Conservation (phyloP, 2,888 invertebrate genomes). For the Ophion slaviceki region DNA sequence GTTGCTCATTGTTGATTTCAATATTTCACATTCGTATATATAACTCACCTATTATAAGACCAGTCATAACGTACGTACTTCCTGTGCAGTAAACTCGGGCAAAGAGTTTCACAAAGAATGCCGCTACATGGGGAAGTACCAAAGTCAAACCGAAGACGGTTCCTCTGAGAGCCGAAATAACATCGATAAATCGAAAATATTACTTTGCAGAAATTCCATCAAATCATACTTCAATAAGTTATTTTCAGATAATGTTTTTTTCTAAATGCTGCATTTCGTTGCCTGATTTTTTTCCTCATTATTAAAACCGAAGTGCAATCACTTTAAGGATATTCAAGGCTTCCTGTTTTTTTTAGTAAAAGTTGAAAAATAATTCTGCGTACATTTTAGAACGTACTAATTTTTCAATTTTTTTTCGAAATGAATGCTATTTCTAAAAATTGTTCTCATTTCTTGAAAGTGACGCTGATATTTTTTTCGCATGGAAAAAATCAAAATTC, state of each 20-base stretch:
- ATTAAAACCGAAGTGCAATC: too few relatives aligned
- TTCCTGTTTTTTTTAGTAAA: too few relatives aligned
- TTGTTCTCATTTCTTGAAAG: too few relatives aligned
- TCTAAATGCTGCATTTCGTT: too few relatives aligned
- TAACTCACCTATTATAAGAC: constrained; percentile 68
- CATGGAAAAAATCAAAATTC: too few relatives aligned
- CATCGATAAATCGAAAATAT: constrained; percentile 16
- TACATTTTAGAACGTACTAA: too few relatives aligned
- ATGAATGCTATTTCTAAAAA: too few relatives aligned
- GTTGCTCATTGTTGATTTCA: constrained; percentile 8
- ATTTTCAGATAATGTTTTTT: neutral
- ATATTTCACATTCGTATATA: constrained; percentile 34
- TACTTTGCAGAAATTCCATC: constrained; percentile 18
- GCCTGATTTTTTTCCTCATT: too few relatives aligned
- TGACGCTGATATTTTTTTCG: too few relatives aligned
- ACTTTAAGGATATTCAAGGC: too few relatives aligned
- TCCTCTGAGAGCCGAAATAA: constrained; percentile 69
- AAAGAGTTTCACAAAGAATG: constrained; percentile 67
- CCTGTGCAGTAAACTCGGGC: constrained; percentile 65
- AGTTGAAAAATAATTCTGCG: too few relatives aligned
- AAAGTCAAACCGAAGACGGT: constrained; percentile 72
- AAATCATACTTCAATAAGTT: neutral
- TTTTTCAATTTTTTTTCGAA: too few relatives aligned
- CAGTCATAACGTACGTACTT: constrained; percentile 66
- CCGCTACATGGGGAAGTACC: constrained; percentile 71